phyloP scores from a whole-genome alignment of 2,888 invertebrate genomes.

The Macaria notata region DNA sequence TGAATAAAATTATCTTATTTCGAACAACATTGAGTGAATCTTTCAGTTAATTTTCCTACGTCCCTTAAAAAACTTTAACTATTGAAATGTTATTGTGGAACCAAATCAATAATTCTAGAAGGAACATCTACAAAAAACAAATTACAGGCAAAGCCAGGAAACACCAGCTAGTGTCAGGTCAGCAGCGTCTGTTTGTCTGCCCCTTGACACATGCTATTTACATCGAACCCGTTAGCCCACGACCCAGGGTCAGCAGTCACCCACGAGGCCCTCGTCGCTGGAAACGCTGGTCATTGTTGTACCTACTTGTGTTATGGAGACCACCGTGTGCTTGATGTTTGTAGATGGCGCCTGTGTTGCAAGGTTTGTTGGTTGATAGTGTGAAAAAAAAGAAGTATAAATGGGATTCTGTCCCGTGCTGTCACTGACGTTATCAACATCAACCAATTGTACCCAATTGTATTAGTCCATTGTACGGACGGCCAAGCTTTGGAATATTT shows the following conservation, averaged over 20 bases:
- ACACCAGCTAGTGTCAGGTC: slow-evolving; percentile 17
- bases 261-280: slow-evolving; percentile 1
- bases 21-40: no score
- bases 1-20: no score
- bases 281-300: slow-evolving; percentile 32
- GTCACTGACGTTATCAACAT: no score
- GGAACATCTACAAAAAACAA: not conserved
- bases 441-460: no score
- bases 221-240: slow-evolving; percentile 42
- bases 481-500: no score
- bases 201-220: slow-evolving; percentile 66
- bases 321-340: slow-evolving; percentile 30
- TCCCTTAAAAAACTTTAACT: no score
- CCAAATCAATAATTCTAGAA: no score
- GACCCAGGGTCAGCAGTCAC: slow-evolving; percentile 42
- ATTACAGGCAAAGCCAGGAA: no score
- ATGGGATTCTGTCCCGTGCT: no score
- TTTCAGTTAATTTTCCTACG: no score
- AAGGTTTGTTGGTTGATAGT: not conserved
- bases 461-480: no score
- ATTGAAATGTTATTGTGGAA: no score
- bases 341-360: slow-evolving; percentile 16
- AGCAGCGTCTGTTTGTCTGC: slow-evolving; percentile 50
- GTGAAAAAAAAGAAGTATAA: not conserved
- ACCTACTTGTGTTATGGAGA: slow-evolving; percentile 28